A percentile compares a stretch with the other conserved stretches of the same genome.
Evolutionary conservation across 2,113 vertebrate genomes (phyloP).

Genomic region (Anolis sagrei): DNA sequence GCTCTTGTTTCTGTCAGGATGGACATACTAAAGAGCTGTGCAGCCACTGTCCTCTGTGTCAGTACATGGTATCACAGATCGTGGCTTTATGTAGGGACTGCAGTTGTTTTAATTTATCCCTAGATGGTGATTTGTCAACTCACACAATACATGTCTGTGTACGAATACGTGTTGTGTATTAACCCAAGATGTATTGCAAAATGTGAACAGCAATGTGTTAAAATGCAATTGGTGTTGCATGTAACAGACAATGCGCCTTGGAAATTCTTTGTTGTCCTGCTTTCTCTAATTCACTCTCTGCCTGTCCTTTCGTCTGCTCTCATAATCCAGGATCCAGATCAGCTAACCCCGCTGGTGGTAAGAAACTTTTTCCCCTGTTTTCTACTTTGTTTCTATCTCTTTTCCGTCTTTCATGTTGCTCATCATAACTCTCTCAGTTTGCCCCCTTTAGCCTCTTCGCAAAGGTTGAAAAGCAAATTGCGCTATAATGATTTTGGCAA

Average conservation of each 20-base stretch:
- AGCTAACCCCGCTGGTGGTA: slow-evolving; percentile 99
- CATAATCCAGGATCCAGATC: slow-evolving; percentile 99
- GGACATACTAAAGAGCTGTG: background rate
- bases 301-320: slow-evolving; percentile 90
- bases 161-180: background rate
- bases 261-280: slow-evolving; percentile 77
- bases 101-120: background rate
- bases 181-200: slow-evolving; percentile 49
- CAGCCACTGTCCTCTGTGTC: background rate
- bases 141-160: background rate
- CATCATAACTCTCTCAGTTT: slow-evolving; percentile 59
- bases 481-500: slow-evolving; percentile 13
- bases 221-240: slow-evolving; percentile 63
- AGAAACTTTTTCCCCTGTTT: slow-evolving; percentile 80
- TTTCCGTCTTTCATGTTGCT: slow-evolving; percentile 34
- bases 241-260: slow-evolving; percentile 75
- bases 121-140: background rate
- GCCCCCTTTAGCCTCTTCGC: slow-evolving; percentile 28
- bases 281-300: slow-evolving; percentile 88
- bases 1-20: background rate
- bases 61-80: background rate
- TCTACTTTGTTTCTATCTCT: slow-evolving; percentile 61
- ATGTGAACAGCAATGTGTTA: slow-evolving; percentile 62
- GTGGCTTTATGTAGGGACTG: background rate
- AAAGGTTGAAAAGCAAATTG: slow-evolving; percentile 36